Conservation (phyloP, 2,113 vertebrate genomes). For the Fregetta grallaria region DNA sequence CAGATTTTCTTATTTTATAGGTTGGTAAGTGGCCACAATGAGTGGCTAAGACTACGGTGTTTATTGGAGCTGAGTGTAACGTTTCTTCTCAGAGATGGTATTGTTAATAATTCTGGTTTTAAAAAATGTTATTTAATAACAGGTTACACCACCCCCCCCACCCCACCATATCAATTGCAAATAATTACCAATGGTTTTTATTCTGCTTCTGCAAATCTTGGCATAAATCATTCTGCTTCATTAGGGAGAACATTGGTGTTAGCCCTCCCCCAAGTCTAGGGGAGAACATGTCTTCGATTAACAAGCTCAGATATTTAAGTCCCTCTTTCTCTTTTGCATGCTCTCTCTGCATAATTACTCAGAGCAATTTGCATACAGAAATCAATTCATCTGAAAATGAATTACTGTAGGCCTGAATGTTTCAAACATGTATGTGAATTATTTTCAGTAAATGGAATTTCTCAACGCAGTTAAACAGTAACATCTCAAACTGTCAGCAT, state of each 20-base stretch:
- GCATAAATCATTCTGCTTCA: conserved; percentile 21
- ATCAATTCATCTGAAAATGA: conserved; percentile 66
- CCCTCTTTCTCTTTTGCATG: neutral
- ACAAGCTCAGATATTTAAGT: conserved; percentile 30
- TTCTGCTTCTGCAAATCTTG: neutral
- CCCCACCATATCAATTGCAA: neutral
- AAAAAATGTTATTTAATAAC: neutral
- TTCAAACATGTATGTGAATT: conserved; percentile 63
- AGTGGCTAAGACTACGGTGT: neutral
- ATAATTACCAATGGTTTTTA: neutral
- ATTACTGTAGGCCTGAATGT: conserved; percentile 41
- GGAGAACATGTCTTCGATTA: neutral
- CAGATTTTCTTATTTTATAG: neutral
- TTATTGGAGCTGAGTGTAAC: neutral
- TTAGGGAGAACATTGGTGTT: conserved; percentile 15
- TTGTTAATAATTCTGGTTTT: neutral
- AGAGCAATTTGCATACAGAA: conserved; percentile 51
- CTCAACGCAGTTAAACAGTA: conserved; percentile 43
- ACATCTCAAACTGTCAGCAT: conserved; percentile 46
- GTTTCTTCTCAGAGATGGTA: neutral
- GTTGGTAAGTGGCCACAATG: neutral
- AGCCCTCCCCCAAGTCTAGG: neutral
- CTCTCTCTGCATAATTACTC: conserved; percentile 13
- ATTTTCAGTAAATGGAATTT: conserved; percentile 67
- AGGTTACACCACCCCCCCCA: neutral